A percentile compares a stretch with the other conserved stretches of the same genome.
Conservation (phyloP, 2,888 invertebrate genomes). For the Theretra japonica region DNA sequence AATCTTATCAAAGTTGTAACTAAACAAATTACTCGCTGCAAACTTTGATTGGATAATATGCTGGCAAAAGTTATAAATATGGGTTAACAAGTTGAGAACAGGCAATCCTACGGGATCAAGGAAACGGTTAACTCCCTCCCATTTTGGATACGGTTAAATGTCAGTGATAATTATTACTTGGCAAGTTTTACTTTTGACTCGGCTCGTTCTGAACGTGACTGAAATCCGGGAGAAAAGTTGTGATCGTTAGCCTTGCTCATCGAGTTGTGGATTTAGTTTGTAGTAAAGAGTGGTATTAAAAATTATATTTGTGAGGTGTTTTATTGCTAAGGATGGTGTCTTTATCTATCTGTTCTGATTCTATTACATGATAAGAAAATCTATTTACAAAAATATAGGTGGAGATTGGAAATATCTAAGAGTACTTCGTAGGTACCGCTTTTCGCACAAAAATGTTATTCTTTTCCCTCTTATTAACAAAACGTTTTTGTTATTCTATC, state of each 20-base stretch:
- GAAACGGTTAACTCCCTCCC: conserved; percentile 15
- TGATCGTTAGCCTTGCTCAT: neutral
- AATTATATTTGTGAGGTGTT: neutral
- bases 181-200: conserved; percentile 24
- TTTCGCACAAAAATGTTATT: no score
- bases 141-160: conserved; percentile 21
- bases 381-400: no score
- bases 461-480: neutral
- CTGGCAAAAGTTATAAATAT: conserved; percentile 50
- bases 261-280: neutral
- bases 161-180: conserved; percentile 26
- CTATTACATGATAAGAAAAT: no score
- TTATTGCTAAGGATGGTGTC: no score
- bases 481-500: neutral
- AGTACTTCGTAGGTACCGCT: no score
- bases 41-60: conserved; percentile 57
- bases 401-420: no score
- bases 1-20: conserved; percentile 54
- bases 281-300: neutral
- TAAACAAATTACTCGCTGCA: conserved; percentile 54
- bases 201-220: neutral
- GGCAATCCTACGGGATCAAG: conserved; percentile 27
- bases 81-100: conserved; percentile 45
- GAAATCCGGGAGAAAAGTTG: neutral
- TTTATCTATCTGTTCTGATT: no score